Evolutionary conservation across 2,113 vertebrate genomes (phyloP).

Genomic region (Grus americana): DNA sequence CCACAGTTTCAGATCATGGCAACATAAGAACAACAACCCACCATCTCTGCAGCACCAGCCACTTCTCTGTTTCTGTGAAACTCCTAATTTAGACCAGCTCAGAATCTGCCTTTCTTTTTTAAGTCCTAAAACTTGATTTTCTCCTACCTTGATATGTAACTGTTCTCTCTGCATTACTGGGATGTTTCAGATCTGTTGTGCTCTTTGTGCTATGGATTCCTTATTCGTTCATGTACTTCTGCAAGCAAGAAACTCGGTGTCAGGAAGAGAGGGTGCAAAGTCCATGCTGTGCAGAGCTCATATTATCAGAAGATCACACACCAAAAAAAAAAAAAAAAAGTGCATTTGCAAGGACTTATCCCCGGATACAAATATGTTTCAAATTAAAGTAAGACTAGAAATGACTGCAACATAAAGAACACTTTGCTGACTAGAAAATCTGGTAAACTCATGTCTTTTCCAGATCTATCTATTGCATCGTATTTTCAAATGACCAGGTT

Average conservation of each 20-base stretch:
- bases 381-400: slow-evolving; percentile 23
- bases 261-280: background rate
- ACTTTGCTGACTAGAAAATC: background rate
- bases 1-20: background rate
- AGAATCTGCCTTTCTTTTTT: background rate
- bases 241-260: background rate
- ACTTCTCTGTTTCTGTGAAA: background rate
- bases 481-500: background rate
- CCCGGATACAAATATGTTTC: slow-evolving; percentile 2
- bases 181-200: background rate
- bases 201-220: background rate
- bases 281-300: background rate
- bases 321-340: background rate
- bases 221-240: background rate
- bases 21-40: background rate
- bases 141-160: background rate
- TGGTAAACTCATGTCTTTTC: slow-evolving; percentile 8
- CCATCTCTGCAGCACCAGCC: background rate
- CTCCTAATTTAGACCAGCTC: background rate
- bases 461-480: background rate
- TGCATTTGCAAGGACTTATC: background rate
- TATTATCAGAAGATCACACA: background rate
- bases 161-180: background rate
- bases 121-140: background rate
- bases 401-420: background rate